Conservation (phyloP, 2,888 invertebrate species). For the Paralinhomoeus sp. region DNA sequence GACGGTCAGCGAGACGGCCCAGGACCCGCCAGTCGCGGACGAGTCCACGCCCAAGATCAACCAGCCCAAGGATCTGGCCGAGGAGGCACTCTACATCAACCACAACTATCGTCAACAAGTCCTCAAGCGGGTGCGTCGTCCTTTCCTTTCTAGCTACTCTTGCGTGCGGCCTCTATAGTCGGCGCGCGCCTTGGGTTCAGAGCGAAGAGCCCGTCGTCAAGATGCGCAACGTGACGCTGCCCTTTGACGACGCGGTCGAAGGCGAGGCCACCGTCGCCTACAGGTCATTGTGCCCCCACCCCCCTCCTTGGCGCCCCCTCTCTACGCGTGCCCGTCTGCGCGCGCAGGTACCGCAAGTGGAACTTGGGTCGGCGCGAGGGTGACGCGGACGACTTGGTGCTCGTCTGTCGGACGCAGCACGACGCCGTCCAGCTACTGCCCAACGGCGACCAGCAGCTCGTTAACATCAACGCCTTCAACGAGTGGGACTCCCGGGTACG, state of each 20-base stretch:
- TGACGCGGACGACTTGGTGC: slow-evolving; percentile 17
- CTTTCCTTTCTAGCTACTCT: too few species aligned
- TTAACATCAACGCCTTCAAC: slow-evolving; percentile 87
- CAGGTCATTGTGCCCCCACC: too few species aligned
- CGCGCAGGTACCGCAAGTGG: slow-evolving; percentile 61
- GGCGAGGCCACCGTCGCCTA: too few species aligned
- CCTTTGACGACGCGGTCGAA: too few species aligned
- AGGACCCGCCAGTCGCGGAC: slow-evolving; percentile 73
- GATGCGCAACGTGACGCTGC: too few species aligned
- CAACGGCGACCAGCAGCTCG: slow-evolving; percentile 47
- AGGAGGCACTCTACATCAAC: slow-evolving; percentile 96
- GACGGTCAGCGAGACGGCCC: slow-evolving; percentile 91
- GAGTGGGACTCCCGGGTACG: slow-evolving; percentile 83
- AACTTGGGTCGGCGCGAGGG: slow-evolving; percentile 75
- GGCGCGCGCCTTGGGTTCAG: too few species aligned
- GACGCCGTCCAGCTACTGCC: slow-evolving; percentile 68
- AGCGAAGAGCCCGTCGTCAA: too few species aligned
- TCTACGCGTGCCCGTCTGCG: too few species aligned
- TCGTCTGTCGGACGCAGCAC: slow-evolving; percentile 84
- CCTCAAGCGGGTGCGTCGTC: slow-evolving; percentile 35
- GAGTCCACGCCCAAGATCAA: slow-evolving; percentile 70
- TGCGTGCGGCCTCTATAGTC: too few species aligned
- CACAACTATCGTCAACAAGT: slow-evolving; percentile 98
- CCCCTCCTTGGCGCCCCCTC: too few species aligned
- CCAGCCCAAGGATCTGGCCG: slow-evolving; percentile 67